A percentile compares a stretch with the other conserved stretches of the same genome.
Evolutionary conservation across 1,140 invertebrate species (phyloP).

Genomic region (Hydropsyche tenuis): DNA sequence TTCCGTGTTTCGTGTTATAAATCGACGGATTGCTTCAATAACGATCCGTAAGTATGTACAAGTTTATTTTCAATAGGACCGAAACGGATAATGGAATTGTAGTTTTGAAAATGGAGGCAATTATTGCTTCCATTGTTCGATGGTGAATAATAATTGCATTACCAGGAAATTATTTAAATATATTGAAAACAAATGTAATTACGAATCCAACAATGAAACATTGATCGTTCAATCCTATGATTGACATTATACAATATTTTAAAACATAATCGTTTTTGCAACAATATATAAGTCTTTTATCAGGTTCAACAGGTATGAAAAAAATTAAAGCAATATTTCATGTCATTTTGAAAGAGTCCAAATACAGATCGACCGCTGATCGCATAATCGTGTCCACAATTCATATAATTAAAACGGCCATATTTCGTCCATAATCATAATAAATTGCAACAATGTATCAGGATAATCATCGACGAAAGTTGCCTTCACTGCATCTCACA

Average conservation of each 20-base stretch:
- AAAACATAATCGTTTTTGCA: too few species aligned
- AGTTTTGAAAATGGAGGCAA: background rate
- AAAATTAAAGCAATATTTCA: too few species aligned
- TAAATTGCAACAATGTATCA: constrained; percentile 17
- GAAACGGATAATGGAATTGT: background rate
- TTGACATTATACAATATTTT: too few species aligned
- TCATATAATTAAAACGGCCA: background rate
- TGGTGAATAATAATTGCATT: too few species aligned
- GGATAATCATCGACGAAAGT: constrained; percentile 25
- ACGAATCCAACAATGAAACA: background rate
- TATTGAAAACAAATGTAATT: background rate
- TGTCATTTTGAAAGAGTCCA: too few species aligned
- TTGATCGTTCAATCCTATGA: too few species aligned
- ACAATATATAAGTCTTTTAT: too few species aligned
- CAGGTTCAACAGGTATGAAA: too few species aligned
- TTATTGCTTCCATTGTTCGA: background rate
- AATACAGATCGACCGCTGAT: too few species aligned
- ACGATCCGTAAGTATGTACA: too few species aligned
- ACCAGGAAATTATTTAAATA: background rate
- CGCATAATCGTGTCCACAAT: background rate
- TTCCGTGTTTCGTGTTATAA: background rate
- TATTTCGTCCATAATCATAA: constrained; percentile 12
- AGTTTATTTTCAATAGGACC: background rate
- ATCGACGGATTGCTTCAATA: too few species aligned
- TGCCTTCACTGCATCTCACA: background rate